phyloP scores from a whole-genome alignment of 2,797 vertebrate genomes.

The Characodon lateralis region DNA sequence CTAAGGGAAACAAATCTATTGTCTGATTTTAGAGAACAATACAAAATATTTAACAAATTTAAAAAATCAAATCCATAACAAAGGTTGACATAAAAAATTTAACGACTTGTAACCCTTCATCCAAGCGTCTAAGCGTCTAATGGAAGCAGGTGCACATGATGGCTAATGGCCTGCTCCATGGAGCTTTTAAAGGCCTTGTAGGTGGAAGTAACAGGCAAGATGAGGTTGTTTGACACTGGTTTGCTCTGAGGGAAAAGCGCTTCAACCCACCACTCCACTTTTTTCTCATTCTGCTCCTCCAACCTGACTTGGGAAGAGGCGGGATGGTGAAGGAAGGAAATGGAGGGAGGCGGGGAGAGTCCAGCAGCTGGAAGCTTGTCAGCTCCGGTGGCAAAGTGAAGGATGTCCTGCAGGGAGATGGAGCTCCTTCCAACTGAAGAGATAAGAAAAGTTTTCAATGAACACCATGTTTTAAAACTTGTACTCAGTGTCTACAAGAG shows the following conservation, averaged over 20 bases:
- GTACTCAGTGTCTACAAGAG: background rate
- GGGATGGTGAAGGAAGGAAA: constrained; percentile 81
- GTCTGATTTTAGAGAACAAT: background rate
- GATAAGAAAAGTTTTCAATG: background rate
- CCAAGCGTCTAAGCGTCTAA: constrained; percentile 18
- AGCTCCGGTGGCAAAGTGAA: constrained; percentile 84
- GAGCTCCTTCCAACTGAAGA: constrained; percentile 84
- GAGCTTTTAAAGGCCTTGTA: constrained; percentile 86
- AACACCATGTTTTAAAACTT: background rate
- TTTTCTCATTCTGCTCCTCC: background rate
- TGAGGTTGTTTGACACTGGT: constrained; percentile 77
- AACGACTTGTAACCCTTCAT: background rate
- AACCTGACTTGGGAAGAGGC: constrained; percentile 28
- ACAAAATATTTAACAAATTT: background rate
- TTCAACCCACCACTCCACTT: background rate
- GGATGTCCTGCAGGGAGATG: constrained; percentile 86
- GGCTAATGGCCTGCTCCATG: constrained; percentile 87
- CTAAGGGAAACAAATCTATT: background rate
- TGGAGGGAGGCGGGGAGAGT: constrained; percentile 82
- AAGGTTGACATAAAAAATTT: background rate
- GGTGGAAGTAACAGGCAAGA: constrained; percentile 82
- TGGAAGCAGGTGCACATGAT: constrained; percentile 61
- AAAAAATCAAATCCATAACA: background rate
- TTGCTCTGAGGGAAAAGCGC: constrained; percentile 81
- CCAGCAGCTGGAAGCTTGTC: constrained; percentile 80